phyloP scores from a whole-genome alignment of 2,113 vertebrate species.

The Synchiropus splendidus region DNA sequence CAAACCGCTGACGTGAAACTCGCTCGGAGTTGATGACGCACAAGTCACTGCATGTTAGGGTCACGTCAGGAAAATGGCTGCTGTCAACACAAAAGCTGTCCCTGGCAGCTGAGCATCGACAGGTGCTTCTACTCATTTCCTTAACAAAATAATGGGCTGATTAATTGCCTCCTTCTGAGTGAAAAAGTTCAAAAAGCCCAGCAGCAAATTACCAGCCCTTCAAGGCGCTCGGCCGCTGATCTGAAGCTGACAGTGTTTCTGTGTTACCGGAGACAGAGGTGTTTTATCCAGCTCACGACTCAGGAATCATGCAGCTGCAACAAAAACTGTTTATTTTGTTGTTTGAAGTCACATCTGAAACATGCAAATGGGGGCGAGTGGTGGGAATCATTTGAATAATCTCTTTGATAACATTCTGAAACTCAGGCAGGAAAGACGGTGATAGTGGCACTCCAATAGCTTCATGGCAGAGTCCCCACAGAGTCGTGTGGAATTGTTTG shows the following conservation, averaged over 20 bases:
- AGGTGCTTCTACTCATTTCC: conserved; percentile 54
- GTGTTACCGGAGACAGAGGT: not conserved
- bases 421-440: conserved; percentile 26
- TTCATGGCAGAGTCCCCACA: conserved; percentile 36
- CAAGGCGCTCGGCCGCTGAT: conserved; percentile 3
- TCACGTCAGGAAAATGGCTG: conserved; percentile 21
- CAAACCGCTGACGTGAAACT: too few relatives aligned
- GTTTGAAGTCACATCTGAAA: conserved; percentile 25
- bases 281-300: not conserved
- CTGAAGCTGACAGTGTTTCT: conserved; percentile 1
- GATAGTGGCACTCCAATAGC: conserved; percentile 20
- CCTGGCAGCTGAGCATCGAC: conserved; percentile 33
- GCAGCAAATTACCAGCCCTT: conserved; percentile 29
- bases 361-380: conserved; percentile 30
- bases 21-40: too few relatives aligned
- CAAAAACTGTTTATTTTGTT: not conserved
- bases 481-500: conserved; percentile 2
- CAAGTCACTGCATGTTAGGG: too few relatives aligned
- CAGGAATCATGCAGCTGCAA: not conserved
- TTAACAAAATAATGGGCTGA: conserved; percentile 52
- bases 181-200: conserved; percentile 22
- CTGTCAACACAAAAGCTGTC: conserved; percentile 31
- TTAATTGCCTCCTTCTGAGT: conserved; percentile 46
- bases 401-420: conserved; percentile 18
- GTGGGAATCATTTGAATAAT: conserved; percentile 37